These are phyloP conservation scores for Saxidomus purpurata DNA, from an alignment of 1,140 invertebrate genomes.

Conservation along the genomic window DNA sequence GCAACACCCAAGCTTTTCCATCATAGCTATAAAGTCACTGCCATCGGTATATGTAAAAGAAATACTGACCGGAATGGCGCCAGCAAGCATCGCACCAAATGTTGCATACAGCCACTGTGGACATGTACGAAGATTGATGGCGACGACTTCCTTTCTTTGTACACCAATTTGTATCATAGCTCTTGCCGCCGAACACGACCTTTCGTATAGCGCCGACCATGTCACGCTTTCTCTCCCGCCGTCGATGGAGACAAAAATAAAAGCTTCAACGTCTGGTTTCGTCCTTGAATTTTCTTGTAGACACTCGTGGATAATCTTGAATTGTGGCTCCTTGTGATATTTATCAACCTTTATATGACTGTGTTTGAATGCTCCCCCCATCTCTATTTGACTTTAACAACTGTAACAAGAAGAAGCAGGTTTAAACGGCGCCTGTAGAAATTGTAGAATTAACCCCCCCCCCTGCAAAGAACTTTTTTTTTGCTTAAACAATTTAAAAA, in stretches of 20 bases:
- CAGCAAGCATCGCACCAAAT: slow-evolving; percentile 42
- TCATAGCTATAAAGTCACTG: slow-evolving; percentile 37
- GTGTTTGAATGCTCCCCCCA: background rate
- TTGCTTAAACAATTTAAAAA: too few species aligned
- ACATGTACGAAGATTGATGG: background rate
- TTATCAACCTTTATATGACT: background rate
- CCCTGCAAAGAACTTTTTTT: too few species aligned
- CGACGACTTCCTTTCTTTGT: background rate
- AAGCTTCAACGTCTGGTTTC: background rate
- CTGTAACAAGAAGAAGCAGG: too few species aligned
- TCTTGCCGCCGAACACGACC: background rate
- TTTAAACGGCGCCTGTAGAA: too few species aligned
- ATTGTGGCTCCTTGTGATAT: background rate
- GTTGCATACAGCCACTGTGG: slow-evolving; percentile 36
- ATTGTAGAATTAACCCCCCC: too few species aligned
- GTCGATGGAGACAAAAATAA: background rate
- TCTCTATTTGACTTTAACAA: too few species aligned
- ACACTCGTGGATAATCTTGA: background rate
- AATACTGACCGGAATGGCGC: slow-evolving; percentile 18
- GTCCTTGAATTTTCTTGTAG: background rate
- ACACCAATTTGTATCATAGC: background rate
- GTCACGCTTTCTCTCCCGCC: background rate
- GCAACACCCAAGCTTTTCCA: slow-evolving; percentile 7
- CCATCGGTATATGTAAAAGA: slow-evolving; percentile 43
- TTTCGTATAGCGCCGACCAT: background rate